These are phyloP conservation scores for Sturmia bella DNA, from an alignment of 2,888 invertebrate genomes.

Conservation along the genomic window DNA sequence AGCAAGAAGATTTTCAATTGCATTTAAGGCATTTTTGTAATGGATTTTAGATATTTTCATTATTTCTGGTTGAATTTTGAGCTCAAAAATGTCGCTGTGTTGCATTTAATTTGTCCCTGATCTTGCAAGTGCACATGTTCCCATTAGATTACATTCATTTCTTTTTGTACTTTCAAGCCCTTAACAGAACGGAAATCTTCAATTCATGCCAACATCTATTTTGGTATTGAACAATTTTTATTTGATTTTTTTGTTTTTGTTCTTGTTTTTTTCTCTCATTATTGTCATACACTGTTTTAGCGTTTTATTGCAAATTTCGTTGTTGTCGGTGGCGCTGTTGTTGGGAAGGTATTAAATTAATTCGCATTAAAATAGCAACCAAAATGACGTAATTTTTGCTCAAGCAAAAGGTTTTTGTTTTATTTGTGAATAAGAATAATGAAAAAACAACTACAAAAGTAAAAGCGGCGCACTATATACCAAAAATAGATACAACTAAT, in stretches of 20 bases:
- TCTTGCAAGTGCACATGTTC: conserved; percentile 2
- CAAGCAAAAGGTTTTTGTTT: background rate
- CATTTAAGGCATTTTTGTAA: no score
- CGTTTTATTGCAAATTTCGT: conserved; percentile 29
- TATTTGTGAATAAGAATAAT: conserved; percentile 1
- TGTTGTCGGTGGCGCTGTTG: conserved; percentile 16
- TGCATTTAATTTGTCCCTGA: conserved; percentile 9
- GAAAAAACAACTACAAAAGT: conserved; percentile 8
- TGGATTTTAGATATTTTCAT: background rate
- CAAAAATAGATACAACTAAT: conserved; percentile 28
- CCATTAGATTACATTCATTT: conserved; percentile 4
- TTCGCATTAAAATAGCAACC: conserved; percentile 53
- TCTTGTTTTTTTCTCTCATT: conserved; percentile 27
- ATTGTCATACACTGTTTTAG: conserved; percentile 16
- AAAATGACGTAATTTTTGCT: conserved; percentile 62
- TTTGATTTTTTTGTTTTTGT: no score
- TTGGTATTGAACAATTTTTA: conserved; percentile 25
- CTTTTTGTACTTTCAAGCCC: conserved; percentile 1
- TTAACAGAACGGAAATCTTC: conserved; percentile 47
- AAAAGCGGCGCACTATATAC: conserved; percentile 9
- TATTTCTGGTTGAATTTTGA: background rate
- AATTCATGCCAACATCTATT: conserved; percentile 48
- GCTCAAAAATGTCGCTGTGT: background rate
- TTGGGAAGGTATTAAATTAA: conserved; percentile 46
- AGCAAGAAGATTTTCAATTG: no score